Base-by-base conservation (phyloP, 2,113 vertebrate genomes). In the Bungarus multicinctus region DNA sequence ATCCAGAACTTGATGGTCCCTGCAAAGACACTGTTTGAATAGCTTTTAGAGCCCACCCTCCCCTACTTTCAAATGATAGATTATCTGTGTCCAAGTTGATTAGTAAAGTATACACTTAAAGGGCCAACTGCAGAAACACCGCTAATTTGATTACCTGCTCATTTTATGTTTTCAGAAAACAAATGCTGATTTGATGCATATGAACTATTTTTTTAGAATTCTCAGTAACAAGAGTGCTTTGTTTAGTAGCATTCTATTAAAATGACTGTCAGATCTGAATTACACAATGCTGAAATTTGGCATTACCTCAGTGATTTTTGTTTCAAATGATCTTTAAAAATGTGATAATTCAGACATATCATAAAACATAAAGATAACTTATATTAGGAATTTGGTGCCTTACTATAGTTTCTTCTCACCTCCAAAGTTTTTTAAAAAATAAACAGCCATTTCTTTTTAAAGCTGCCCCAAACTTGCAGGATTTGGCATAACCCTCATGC, bases 111-210 rank as follows among this genome's bases (percentile, higher is more conserved):
- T 60, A 89, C 39, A 43, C 52, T 85, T 91, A 54, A 87, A 89
- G 89, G 60, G 53, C 20, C 53, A 91, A 88, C 52, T 57, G 4
- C 27, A 57, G 58, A 30, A 81, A 91, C 43, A 53, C 4, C 1
- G 43, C 23, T 89, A 90, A 93, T 91, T 93, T 91, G 86, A 93
- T 88, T 91, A 89, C 52, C 50, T 91, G 57, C 58, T 85, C 58
- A 85, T 85, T 22, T 74, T 85, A 45, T 57, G 87, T 88, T 87
- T 39, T 85, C 30, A 88, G 86, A 87, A 93, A 91, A 85, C 64
- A 85, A 88, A 91, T 18, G 52, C 85, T 53, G 43, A 22, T 54
- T 91, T 30, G 4, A 45, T 57, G n/a, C 20, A 93, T 30, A 43
- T 18, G 43, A 74, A 30, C 10, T 52, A 2, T 85, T 60, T 90